These are phyloP conservation scores for Hemibagrus guttatus DNA, from an alignment of 2,797 vertebrate genomes.

Conservation along the genomic window DNA sequence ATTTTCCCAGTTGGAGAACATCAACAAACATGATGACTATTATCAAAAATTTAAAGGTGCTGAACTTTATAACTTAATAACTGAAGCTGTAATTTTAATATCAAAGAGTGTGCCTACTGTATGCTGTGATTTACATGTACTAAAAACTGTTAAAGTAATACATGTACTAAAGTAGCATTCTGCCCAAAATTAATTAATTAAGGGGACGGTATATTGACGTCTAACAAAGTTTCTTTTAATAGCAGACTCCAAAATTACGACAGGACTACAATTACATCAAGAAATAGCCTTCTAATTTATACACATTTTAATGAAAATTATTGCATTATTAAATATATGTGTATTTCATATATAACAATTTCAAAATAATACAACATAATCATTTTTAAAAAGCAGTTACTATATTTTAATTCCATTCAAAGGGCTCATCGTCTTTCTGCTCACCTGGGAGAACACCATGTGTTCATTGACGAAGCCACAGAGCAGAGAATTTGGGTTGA, in stretches of 20 bases:
- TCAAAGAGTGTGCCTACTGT: background rate
- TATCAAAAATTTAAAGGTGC: background rate
- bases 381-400: background rate
- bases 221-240: background rate
- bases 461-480: constrained; percentile 56
- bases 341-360: background rate
- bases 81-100: background rate
- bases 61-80: background rate
- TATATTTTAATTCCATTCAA: background rate
- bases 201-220: background rate
- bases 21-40: background rate
- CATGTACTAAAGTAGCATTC: too few species aligned
- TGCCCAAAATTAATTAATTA: background rate
- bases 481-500: constrained; percentile 65
- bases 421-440: constrained; percentile 59
- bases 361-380: background rate
- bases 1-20: background rate
- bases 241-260: background rate
- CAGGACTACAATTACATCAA: background rate
- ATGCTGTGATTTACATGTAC: background rate
- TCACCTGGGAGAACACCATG: constrained; percentile 67
- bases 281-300: background rate
- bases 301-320: background rate
- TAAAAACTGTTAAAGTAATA: background rate
- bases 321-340: background rate